These are phyloP conservation scores for Lepidonotus clava DNA, from an alignment of 2,888 invertebrate species.

Conservation along the genomic window DNA sequence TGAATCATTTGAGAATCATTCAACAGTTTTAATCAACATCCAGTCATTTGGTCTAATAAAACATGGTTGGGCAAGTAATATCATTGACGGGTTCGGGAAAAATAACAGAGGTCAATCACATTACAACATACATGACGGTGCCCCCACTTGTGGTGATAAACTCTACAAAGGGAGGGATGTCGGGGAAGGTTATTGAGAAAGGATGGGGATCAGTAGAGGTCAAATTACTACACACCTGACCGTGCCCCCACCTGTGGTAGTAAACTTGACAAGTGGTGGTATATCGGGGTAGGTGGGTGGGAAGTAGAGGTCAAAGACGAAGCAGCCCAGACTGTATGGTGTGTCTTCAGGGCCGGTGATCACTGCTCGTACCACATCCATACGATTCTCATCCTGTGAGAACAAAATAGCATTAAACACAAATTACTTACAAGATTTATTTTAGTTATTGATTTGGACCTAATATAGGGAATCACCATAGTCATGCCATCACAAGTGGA, in stretches of 20 bases:
- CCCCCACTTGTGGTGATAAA: conserved; percentile 71
- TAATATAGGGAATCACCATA: no score
- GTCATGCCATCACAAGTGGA: no score
- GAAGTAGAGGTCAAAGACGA: conserved; percentile 71
- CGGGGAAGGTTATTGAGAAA: conserved; percentile 69
- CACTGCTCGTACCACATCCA: conserved; percentile 70
- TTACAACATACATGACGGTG: conserved; percentile 65
- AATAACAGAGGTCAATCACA: no score
- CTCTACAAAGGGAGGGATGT: conserved; percentile 70
- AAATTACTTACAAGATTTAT: no score
- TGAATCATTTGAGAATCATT: no score
- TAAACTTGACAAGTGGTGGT: conserved; percentile 71
- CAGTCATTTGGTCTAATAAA: no score
- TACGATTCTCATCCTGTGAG: conserved; percentile 69
- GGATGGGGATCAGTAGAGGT: no score
- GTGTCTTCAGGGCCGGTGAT: conserved; percentile 71
- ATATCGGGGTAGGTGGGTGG: conserved; percentile 69
- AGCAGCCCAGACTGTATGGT: conserved; percentile 72
- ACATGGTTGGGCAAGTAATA: no score
- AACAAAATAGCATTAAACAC: not conserved
- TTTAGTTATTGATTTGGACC: no score
- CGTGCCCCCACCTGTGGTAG: conserved; percentile 69
- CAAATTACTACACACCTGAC: conserved; percentile 67
- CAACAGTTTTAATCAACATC: no score
- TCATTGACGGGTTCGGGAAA: no score